phyloP scores from a whole-genome alignment of 2,113 vertebrate species.

The Tachuris rubrigastra region DNA sequence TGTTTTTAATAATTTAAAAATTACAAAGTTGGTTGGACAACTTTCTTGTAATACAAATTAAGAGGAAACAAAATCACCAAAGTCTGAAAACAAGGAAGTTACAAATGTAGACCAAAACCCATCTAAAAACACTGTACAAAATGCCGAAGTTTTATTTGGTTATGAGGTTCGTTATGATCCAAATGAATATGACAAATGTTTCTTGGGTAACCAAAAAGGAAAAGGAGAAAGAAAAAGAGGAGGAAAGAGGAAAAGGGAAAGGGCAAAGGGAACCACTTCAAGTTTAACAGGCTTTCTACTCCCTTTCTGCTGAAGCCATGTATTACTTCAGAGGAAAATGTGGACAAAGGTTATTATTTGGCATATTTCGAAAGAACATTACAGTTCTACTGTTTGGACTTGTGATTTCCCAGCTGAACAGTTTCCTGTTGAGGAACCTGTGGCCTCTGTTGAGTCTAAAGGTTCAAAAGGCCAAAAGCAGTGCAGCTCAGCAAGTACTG shows the following conservation, averaged over 20 bases:
- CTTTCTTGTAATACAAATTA: neutral
- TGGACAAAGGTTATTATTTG: neutral
- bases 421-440: neutral
- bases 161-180: neutral
- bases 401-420: neutral
- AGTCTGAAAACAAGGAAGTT: neutral
- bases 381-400: neutral
- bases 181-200: neutral
- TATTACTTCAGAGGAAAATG: neutral
- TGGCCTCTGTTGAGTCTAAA: neutral
- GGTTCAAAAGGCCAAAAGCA: neutral
- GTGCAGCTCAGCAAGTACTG: rapidly evolving
- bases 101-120: neutral
- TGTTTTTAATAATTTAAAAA: slow-evolving; percentile 3
- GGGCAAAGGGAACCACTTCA: neutral
- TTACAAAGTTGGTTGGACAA: neutral
- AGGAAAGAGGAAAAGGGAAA: no score
- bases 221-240: neutral
- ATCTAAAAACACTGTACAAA: neutral
- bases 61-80: neutral
- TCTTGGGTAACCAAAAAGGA: neutral
- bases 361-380: neutral
- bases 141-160: neutral
- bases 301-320: neutral
- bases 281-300: neutral